A percentile compares a stretch with the other conserved stretches of the same genome.
These are phyloP conservation scores for Corydoras sp. DNA, from an alignment of 2,113 vertebrate genomes.

Conservation along the genomic window DNA sequence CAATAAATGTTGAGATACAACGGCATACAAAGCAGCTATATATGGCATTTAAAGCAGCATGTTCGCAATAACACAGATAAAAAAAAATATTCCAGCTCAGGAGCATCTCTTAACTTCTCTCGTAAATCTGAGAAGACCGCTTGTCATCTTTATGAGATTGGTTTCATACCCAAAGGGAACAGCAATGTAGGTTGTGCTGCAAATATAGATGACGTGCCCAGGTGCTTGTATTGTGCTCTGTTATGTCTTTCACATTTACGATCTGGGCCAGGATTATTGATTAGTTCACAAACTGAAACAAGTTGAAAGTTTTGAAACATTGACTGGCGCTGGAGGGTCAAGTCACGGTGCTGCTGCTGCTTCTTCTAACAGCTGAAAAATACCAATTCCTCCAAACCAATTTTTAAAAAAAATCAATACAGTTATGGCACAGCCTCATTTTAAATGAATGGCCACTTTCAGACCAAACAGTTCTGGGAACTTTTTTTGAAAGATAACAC, in stretches of 20 bases:
- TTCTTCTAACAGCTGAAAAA: background rate
- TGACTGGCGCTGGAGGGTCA: background rate
- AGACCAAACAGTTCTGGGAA: no score
- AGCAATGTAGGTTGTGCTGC: background rate
- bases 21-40: background rate
- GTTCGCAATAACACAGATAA: background rate
- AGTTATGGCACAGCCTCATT: no score
- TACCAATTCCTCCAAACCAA: background rate
- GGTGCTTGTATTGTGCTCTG: background rate
- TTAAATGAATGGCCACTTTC: no score
- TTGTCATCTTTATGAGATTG: slow-evolving; percentile 1
- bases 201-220: slow-evolving; percentile 5
- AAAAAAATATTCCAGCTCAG: background rate
- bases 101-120: slow-evolving; percentile 1
- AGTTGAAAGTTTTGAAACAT: slow-evolving; percentile 1
- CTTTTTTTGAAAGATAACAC: no score
- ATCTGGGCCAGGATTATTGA: slow-evolving; percentile 16
- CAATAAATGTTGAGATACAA: background rate
- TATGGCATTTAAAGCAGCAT: slow-evolving; percentile 1
- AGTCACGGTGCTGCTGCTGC: background rate
- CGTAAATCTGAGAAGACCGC: background rate
- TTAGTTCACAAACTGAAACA: slow-evolving; percentile 1
- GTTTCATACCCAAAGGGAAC: slow-evolving; percentile 11
- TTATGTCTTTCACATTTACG: slow-evolving; percentile 2
- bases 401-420: no score